Base-by-base conservation (phyloP, 2,113 vertebrate species). In the Alligator mississippiensis region DNA sequence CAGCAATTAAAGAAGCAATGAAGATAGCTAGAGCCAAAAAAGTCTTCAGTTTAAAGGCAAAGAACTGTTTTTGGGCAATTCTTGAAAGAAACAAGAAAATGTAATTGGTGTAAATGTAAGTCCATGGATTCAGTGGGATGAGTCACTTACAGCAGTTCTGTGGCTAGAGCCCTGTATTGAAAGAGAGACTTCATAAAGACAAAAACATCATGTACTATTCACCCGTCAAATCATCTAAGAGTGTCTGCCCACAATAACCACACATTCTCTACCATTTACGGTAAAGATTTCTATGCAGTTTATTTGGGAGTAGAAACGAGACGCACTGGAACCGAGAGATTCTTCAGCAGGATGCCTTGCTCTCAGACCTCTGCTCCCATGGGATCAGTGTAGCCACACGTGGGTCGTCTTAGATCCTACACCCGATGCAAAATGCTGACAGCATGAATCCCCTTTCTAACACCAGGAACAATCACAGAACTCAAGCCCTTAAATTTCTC, bases 141-240 rank as follows among this genome's bases (percentile, higher is more conserved):
- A 93, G 66, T 95, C 91, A 91, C 81, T 14, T 0, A 5, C 17
- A 77, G 87, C 94, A 95, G 84, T 77, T 76, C 90, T 0, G 59
- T 21, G 93, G 94, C 90, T 92, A 34, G 47, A 83, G 94, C 9
- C 94, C 85, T 82, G 91, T 3, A 3, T 87, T 4, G 91, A 34
- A 58, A 70, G 47, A 81, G 92, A 85, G 84, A 15, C 25, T 85
- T 22, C 76, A 30, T 38, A 34, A 85, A 84, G 92, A 89, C 87
- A 81, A 88, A 21, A 95, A 72, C 96, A 93, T 79, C 76, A 77
- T 66, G 87, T 78, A 11, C 93, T 90, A 7, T 70, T 92, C 93
- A 84, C 83, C 94, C 80, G 79, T 5, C 85, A 68, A 84, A 64
- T 19, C 93, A 80, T n/a, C 87, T 2, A 1, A 0, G 54, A 81